These are phyloP conservation scores for Papilio machaon DNA, from an alignment of 1,140 invertebrate genomes.

Conservation along the genomic window DNA sequence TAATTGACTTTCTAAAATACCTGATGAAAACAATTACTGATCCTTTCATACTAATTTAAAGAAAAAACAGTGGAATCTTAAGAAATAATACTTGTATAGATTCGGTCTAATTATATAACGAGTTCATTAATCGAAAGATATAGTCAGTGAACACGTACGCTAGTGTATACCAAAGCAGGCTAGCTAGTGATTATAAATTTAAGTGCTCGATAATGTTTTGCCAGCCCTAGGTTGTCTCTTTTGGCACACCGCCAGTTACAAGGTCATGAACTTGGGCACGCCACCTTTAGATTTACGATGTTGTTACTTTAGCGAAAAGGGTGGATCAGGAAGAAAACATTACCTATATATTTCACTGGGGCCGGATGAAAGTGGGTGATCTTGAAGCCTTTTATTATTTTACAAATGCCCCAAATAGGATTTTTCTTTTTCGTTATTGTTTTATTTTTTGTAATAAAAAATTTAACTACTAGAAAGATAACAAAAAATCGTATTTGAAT, in stretches of 20 bases:
- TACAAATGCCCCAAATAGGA: background rate
- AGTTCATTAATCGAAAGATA: no score
- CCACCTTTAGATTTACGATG: conserved; percentile 30
- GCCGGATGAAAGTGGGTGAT: conserved; percentile 23
- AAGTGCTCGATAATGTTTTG: background rate
- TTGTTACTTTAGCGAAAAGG: conserved; percentile 28
- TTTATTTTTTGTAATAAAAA: background rate
- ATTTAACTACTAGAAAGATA: no score
- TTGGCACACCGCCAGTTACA: conserved; percentile 11
- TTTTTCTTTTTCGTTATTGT: background rate
- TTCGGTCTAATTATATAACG: no score
- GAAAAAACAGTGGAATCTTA: no score
- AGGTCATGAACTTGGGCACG: conserved; percentile 29
- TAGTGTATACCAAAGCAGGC: background rate
- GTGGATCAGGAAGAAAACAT: conserved; percentile 32
- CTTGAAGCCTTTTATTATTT: conserved; percentile 18
- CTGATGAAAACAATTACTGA: no score
- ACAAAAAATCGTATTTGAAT: no score
- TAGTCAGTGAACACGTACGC: no score
- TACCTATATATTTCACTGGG: conserved; percentile 20
- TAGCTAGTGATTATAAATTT: background rate
- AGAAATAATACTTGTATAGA: no score
- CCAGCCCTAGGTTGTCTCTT: conserved; percentile 5
- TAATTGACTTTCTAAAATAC: no score
- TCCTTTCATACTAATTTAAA: no score